phyloP scores from a whole-genome alignment of 2,797 vertebrate species.

The Mormyrus hasselquistii region DNA sequence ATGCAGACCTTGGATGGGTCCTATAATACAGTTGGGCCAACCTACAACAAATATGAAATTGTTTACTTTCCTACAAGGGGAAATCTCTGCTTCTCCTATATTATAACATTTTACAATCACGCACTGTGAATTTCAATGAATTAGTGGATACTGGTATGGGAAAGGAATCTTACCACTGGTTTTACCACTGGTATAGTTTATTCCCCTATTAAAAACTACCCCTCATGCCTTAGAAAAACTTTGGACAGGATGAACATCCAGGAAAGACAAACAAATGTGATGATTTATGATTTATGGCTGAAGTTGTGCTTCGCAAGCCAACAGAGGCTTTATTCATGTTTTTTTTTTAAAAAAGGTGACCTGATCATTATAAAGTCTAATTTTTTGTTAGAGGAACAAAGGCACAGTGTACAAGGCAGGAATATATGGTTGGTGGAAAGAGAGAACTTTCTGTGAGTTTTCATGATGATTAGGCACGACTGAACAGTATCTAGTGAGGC shows the following conservation, averaged over 20 bases:
- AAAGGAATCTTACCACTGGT: conserved; percentile 18
- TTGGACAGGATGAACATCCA: conserved; percentile 57
- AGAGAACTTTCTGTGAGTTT: background rate
- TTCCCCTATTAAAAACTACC: conserved; percentile 32
- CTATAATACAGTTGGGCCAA: background rate
- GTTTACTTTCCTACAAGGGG: conserved; percentile 7
- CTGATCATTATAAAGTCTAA: conserved; percentile 8
- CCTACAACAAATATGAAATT: background rate
- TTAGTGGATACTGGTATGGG: background rate
- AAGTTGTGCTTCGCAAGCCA: conserved; percentile 48
- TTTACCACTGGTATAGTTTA: conserved; percentile 50
- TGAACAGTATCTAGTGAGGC: background rate
- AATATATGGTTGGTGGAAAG: background rate
- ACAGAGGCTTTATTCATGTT: conserved; percentile 49
- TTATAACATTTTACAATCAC: background rate
- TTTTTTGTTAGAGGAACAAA: conserved; percentile 11
- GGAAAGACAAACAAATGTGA: conserved; percentile 59
- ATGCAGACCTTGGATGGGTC: background rate
- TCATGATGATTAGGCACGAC: background rate
- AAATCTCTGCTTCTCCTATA: background rate
- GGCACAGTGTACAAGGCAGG: background rate
- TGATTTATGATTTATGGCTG: conserved; percentile 68
- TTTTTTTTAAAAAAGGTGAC: conserved; percentile 16
- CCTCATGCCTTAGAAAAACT: conserved; percentile 48
- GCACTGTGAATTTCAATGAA: conserved; percentile 16